These are phyloP conservation scores for Heliothis virescens DNA, from an alignment of 1,140 invertebrate genomes.

Conservation along the genomic window DNA sequence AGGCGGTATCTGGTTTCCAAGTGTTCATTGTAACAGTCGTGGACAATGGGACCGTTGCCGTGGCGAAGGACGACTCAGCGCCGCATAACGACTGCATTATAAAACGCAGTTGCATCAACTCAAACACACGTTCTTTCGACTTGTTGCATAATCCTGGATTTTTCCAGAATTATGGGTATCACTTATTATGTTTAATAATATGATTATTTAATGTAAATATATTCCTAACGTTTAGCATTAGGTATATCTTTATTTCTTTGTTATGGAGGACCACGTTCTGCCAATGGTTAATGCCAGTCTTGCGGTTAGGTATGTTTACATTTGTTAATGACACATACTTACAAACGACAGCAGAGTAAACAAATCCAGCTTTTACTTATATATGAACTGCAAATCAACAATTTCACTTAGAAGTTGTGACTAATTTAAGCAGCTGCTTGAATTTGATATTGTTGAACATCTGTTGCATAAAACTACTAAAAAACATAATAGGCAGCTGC, in stretches of 20 bases:
- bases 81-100: conserved; percentile 82
- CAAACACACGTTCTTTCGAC: conserved; percentile 36
- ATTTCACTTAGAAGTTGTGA: conserved; percentile 31
- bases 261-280: conserved; percentile 26
- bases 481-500: conserved; percentile 57
- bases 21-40: conserved; percentile 76
- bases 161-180: conserved; percentile 20
- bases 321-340: background rate
- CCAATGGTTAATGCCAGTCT: conserved; percentile 3
- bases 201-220: conserved; percentile 12
- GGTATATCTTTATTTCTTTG: conserved; percentile 19
- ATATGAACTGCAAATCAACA: background rate
- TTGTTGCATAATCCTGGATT: conserved; percentile 35
- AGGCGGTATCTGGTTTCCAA: conserved; percentile 82
- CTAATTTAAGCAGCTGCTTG: conserved; percentile 47
- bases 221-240: conserved; percentile 12
- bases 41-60: conserved; percentile 80
- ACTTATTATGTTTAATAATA: conserved; percentile 14
- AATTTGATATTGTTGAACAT: conserved; percentile 40
- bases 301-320: conserved; percentile 4
- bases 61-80: conserved; percentile 81
- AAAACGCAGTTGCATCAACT: conserved; percentile 58
- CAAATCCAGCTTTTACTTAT: background rate
- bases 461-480: conserved; percentile 50
- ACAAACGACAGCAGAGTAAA: background rate